Base-by-base conservation (phyloP, 2,113 vertebrate species). In the Nothoprocta pentlandii region DNA sequence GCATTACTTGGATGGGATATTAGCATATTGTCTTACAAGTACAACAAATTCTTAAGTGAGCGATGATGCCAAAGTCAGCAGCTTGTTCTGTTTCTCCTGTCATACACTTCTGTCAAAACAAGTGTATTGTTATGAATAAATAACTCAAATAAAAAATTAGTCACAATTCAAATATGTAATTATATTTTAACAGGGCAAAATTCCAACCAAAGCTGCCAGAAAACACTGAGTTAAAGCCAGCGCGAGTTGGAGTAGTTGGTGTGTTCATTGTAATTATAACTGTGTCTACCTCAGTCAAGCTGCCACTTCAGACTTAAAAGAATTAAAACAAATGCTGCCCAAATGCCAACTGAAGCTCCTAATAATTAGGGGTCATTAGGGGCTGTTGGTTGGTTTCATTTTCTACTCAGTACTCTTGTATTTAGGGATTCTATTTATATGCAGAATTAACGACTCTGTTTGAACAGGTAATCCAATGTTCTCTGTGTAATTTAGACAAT, bases 311-410 rank as follows among this genome's bases (percentile, higher is more conserved):
- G 64, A 95, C 66, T 76, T 95, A 92, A 95, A 95, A 95, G 87
- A 93, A 93, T 96, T 94, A 94, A 91, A 77, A 95, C 32, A 77
- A 95, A 94, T 92, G 86, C 95, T 90, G 58, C 92, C 88, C 93
- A 97, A 96, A 95, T 95, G 88, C 93, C 92, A 96, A 89, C 93
- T 93, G 94, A 95, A 94, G 68, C 77, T 78, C 70, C 88, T 93
- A 77, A 92, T 90, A 95, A 94, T 94, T 93, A 93, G 80, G 54
- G 78, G 58, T 71, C 94, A 89, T 95, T 93, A 95, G 54, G 49
- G 54, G 41, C 58, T 79, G 21, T 80, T 94, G 83, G 58, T 64
- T 92, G 62, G 70, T 70, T 95, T 92, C 86, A 92, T 90, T 93
- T 92, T 92, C 83, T 89, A 56, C 77, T 5, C 54, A 69, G 70